Percentiles rank a stretch among this genome's conserved stretches.
Conservation (phyloP, 2,113 vertebrate genomes). For the Nipponia nippon region DNA sequence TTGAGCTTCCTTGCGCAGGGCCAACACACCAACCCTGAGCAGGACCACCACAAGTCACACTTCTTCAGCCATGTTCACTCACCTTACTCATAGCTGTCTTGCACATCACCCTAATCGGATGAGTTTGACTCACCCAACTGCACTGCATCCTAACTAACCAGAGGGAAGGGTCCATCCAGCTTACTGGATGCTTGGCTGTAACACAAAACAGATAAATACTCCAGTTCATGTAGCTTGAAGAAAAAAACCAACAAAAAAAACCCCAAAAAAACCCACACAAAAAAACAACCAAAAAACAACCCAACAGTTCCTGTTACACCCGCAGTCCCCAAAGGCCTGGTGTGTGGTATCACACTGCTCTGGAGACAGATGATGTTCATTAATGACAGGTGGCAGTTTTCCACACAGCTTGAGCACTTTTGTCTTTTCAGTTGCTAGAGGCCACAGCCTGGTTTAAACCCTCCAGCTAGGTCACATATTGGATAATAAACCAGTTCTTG, state of each 20-base stretch:
- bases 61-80: rapidly evolving
- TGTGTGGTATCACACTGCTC: not conserved
- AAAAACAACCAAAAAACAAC: too few species aligned
- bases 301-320: not conserved
- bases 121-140: not conserved
- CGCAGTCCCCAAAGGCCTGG: too few species aligned
- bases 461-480: not conserved
- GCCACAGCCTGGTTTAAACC: not conserved
- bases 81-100: not conserved
- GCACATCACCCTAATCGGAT: too few species aligned
- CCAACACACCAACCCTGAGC: not conserved
- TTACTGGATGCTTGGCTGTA: not conserved
- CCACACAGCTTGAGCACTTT: not conserved
- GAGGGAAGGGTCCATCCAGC: not conserved
- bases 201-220: not conserved
- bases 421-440: not conserved
- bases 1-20: rapidly evolving
- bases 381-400: not conserved
- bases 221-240: not conserved
- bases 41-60: not conserved
- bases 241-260: not conserved
- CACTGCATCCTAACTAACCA: rapidly evolving
- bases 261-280: too few species aligned
- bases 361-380: not conserved
- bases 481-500: not conserved